Conservation (phyloP, 2,888 invertebrate genomes). For the Thumatha senex region DNA sequence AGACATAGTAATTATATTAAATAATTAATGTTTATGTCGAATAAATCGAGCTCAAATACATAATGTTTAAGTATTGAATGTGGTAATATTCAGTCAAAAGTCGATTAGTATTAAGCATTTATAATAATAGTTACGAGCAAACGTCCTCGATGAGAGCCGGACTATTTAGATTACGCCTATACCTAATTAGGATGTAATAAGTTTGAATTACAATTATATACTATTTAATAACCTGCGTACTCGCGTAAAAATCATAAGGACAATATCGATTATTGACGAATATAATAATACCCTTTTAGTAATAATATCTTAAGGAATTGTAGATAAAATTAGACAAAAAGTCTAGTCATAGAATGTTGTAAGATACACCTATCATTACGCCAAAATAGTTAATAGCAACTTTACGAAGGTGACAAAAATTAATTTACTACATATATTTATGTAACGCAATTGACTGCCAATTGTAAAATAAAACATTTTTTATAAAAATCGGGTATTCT, state of each 20-base stretch:
- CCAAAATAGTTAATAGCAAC: slow-evolving; percentile 64
- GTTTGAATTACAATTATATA: slow-evolving; percentile 69
- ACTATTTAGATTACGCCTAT: slow-evolving; percentile 62
- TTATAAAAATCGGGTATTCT: slow-evolving; percentile 75
- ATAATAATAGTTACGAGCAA: slow-evolving; percentile 67
- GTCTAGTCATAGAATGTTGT: slow-evolving; percentile 52
- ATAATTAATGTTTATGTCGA: slow-evolving; percentile 73
- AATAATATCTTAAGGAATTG: slow-evolving; percentile 63
- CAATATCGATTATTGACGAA: slow-evolving; percentile 81
- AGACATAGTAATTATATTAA: slow-evolving; percentile 48
- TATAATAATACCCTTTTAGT: slow-evolving; percentile 71
- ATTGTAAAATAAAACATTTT: slow-evolving; percentile 70
- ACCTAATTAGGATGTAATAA: slow-evolving; percentile 62
- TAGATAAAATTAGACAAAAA: slow-evolving; percentile 71
- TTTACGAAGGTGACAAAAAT: slow-evolving; percentile 66
- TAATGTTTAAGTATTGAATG: slow-evolving; percentile 72
- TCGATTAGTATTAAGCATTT: slow-evolving; percentile 62
- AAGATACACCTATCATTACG: slow-evolving; percentile 64
- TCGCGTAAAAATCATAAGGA: slow-evolving; percentile 82
- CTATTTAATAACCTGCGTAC: slow-evolving; percentile 79
- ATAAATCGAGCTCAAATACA: slow-evolving; percentile 81
- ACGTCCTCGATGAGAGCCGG: slow-evolving; percentile 75
- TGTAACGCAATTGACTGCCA: slow-evolving; percentile 80
- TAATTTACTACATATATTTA: slow-evolving; percentile 72
- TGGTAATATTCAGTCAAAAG: slow-evolving; percentile 61